Percentiles rank a stretch among this genome's conserved stretches.
Evolutionary conservation across 2,888 invertebrate genomes (phyloP).

Genomic region (Caenorhabditis afra): DNA sequence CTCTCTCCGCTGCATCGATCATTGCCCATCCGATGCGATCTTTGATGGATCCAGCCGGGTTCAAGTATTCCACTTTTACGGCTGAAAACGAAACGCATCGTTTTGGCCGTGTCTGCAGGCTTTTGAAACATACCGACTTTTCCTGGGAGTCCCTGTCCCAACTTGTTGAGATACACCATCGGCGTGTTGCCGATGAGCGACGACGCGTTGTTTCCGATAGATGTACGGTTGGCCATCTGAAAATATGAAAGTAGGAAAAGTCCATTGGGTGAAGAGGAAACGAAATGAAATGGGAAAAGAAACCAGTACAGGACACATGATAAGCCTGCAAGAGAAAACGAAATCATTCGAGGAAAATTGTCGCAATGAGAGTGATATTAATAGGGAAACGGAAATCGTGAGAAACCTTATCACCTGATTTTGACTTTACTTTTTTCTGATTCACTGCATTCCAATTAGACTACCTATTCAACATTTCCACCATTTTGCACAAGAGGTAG

Average conservation of each 20-base stretch:
- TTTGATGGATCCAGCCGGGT: conserved; percentile 79
- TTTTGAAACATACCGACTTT: conserved; percentile 68
- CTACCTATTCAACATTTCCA: not conserved
- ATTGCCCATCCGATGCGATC: conserved; percentile 80
- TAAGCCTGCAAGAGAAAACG: conserved; percentile 6
- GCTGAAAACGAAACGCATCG: conserved; percentile 64
- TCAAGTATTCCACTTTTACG: conserved; percentile 79
- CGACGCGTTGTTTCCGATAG: conserved; percentile 72
- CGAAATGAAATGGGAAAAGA: not conserved
- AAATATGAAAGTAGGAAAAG: not conserved
- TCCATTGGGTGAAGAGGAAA: not conserved
- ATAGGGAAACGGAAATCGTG: conserved; percentile 17
- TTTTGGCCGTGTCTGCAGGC: not conserved
- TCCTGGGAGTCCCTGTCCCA: conserved; percentile 70
- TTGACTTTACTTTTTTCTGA: conserved; percentile 1
- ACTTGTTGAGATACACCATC: conserved; percentile 76
- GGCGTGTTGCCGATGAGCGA: conserved; percentile 78
- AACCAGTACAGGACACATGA: too few species aligned
- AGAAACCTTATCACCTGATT: conserved; percentile 24
- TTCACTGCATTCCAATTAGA: conserved; percentile 15
- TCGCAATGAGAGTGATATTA: not conserved
- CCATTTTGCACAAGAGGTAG: not conserved
- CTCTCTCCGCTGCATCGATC: conserved; percentile 76
- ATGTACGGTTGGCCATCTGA: conserved; percentile 71
- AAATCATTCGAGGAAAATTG: conserved; percentile 8